Evolutionary conservation across 2,888 invertebrate genomes (phyloP), one percentile per base, ranked within the genome.

Genomic region (Dusona sp.): DNA sequence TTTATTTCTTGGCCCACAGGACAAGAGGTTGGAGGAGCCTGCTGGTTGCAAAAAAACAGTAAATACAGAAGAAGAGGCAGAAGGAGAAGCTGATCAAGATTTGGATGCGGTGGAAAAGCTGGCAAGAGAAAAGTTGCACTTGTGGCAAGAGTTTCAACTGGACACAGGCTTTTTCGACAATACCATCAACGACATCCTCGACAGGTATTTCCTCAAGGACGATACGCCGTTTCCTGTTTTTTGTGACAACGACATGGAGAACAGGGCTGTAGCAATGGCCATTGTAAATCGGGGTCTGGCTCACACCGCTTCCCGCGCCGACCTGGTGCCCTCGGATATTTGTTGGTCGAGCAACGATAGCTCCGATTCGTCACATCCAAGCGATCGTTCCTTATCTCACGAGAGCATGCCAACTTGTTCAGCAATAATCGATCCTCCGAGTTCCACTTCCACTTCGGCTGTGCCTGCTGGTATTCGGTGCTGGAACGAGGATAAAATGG

Each of bases 191-290:
- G 94, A 95, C 86, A 95, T 96, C n/a, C 91, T 97, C 85, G 97
- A 97, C 91, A 95, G 95, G 33, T 96, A 95, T 95, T 95, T 95
- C 87, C 93, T 95, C 57, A 94, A 95, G 68, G 95, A 95, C 38
- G 93, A 94, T 85, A 92, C 94, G 9, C 91, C 90, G 75, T 90
- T 90, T 75, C 90, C 90, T 6, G 79, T 90, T 9, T 90, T 90
- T 48, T 95, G 95, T 65, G 95, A 95, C 87, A 95, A 96, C 48
- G 95, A 95, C 84, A 95, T 97, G 91, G 97, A 97, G 94, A 96
- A 97, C 91, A 96, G 96, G 92, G 97, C 97, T 1, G 97, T 97
- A 80, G 94, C 96, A 45, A 97, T 97, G 97, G 97, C 97, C 4
- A 97, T 97, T 90, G 96, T 96, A 79, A 96, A 96, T 77, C 96